phyloP scores from a whole-genome alignment of 2,113 vertebrate genomes.

The Erythrocercus mccallii region DNA sequence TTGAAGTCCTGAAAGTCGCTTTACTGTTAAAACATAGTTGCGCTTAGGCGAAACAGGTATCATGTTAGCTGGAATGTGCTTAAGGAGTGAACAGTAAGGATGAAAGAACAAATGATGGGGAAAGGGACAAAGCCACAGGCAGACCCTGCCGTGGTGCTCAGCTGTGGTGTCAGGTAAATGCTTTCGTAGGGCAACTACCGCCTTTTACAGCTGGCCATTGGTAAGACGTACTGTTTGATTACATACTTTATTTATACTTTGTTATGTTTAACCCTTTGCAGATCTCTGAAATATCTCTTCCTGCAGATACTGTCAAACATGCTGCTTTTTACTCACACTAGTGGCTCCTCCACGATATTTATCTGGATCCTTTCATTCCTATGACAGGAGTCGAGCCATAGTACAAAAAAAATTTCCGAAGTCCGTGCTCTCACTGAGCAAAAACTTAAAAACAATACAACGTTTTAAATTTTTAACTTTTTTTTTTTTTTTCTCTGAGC shows the following conservation, averaged over 20 bases:
- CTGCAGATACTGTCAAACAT: not conserved
- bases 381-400: not conserved
- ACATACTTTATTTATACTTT: accelerated
- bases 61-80: too few species aligned
- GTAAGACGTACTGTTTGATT: accelerated
- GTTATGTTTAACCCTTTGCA: not conserved
- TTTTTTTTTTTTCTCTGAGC: not conserved
- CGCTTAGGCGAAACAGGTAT: accelerated
- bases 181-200: accelerated
- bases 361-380: not conserved
- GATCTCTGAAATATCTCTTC: not conserved
- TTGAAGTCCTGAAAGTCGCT: accelerated
- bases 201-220: accelerated
- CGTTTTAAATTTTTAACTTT: not conserved
- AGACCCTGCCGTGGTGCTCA: not conserved
- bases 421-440: not conserved
- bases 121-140: not conserved
- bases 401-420: not conserved
- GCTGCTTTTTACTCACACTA: accelerated
- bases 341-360: not conserved
- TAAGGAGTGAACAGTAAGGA: not conserved
- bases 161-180: not conserved
- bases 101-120: not conserved
- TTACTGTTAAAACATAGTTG: not conserved
- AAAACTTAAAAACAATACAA: not conserved